phyloP scores from a whole-genome alignment of 2,797 vertebrate species.

The Gastrophryne carolinensis region DNA sequence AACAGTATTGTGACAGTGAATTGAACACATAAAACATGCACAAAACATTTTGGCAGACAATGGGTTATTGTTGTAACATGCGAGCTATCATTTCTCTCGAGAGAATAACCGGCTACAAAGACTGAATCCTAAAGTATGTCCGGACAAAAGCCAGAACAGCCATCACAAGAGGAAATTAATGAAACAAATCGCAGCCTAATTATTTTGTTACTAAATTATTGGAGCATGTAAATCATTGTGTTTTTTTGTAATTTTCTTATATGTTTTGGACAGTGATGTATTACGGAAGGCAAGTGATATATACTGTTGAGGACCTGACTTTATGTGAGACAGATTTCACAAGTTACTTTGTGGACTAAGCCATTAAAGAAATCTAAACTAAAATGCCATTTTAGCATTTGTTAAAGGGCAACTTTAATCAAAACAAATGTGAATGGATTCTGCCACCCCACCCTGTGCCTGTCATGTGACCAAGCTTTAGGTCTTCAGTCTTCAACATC shows the following conservation, averaged over 20 bases:
- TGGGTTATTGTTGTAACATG: background rate
- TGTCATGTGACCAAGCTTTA: no score
- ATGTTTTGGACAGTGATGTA: background rate
- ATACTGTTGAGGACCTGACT: background rate
- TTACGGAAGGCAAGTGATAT: background rate
- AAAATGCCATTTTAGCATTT: no score
- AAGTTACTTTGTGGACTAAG: no score
- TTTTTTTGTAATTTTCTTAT: background rate
- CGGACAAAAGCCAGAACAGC: background rate
- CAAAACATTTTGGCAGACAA: background rate
- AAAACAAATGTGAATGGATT: no score
- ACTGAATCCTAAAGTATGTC: background rate
- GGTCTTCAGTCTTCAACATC: no score
- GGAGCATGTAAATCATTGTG: slow-evolving; percentile 13
- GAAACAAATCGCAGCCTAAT: background rate
- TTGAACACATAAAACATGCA: background rate
- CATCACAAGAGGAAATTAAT: background rate
- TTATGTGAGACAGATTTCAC: background rate
- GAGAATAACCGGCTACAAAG: background rate
- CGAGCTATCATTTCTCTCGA: background rate
- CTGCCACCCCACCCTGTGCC: no score
- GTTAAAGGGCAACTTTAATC: no score
- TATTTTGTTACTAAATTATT: slow-evolving; percentile 17
- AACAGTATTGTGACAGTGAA: slow-evolving; percentile 51
- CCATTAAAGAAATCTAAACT: no score